Evolutionary conservation across 2,113 vertebrate species (phyloP).

Genomic region (Cygnus atratus): DNA sequence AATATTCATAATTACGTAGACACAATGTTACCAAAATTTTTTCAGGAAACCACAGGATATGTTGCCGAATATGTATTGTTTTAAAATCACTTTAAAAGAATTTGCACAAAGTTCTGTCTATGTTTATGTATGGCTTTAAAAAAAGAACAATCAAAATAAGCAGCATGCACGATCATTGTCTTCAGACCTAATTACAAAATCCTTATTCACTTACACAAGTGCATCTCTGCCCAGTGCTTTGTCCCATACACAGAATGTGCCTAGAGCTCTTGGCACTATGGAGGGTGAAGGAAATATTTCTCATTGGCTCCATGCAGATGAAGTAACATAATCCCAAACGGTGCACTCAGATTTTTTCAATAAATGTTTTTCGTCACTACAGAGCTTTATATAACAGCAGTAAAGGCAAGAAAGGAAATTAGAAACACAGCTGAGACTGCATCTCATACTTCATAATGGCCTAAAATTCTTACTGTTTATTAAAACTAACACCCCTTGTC

Average conservation of each 20-base stretch:
- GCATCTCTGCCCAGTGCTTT: neutral
- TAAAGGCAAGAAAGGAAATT: constrained; percentile 81
- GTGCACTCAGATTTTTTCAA: constrained; percentile 74
- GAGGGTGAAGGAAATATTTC: neutral
- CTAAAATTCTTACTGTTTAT: constrained; percentile 78
- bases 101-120: neutral
- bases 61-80: neutral
- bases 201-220: neutral
- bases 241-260: neutral
- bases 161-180: neutral
- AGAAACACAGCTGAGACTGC: constrained; percentile 72
- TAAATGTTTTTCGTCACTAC: constrained; percentile 74
- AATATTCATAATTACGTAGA: neutral
- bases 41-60: neutral
- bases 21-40: neutral
- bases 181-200: constrained; percentile 40
- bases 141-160: neutral
- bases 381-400: constrained; percentile 77
- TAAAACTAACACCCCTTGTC: constrained; percentile 79
- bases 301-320: constrained; percentile 58
- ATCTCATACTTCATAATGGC: constrained; percentile 76
- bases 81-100: constrained; percentile 32
- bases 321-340: constrained; percentile 67
- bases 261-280: neutral
- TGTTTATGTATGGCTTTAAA: constrained; percentile 29